Evolutionary conservation across 2,797 vertebrate genomes (phyloP).

Genomic region (Centroberyx gerrardi): DNA sequence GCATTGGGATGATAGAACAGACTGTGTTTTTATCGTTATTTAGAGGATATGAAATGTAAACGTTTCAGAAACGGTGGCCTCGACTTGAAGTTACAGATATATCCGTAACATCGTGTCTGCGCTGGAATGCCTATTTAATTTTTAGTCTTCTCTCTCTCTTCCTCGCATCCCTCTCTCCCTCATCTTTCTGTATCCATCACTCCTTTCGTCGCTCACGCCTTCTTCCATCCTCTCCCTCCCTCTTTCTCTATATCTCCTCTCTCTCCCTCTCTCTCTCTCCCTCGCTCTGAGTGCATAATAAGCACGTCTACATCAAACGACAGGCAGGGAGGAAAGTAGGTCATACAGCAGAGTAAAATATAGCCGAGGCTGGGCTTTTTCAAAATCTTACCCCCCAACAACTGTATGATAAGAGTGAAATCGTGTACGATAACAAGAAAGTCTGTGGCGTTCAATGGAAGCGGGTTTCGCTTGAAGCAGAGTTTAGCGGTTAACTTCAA

Average conservation of each 20-base stretch:
- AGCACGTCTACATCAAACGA: slow-evolving; percentile 55
- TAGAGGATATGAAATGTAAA: not conserved
- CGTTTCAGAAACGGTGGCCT: slow-evolving; percentile 16
- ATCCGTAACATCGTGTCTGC: slow-evolving; percentile 6
- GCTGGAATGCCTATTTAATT: slow-evolving; percentile 24
- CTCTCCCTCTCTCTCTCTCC: slow-evolving; percentile 1
- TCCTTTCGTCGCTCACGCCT: slow-evolving; percentile 3
- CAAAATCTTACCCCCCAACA: slow-evolving; percentile 38
- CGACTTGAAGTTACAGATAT: slow-evolving; percentile 23
- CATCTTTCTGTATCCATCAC: slow-evolving; percentile 1
- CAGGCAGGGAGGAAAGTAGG: slow-evolving; percentile 22
- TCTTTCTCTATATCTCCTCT: not conserved
- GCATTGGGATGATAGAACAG: slow-evolving; percentile 3
- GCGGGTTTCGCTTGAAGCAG: slow-evolving; percentile 1
- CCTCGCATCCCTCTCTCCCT: slow-evolving; percentile 5
- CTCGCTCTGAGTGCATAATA: slow-evolving; percentile 40
- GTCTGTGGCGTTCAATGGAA: slow-evolving; percentile 2
- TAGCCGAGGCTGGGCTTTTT: slow-evolving; percentile 21
- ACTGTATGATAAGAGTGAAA: slow-evolving; percentile 33
- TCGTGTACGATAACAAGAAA: slow-evolving; percentile 4
- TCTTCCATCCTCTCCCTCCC: not conserved
- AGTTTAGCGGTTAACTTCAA: slow-evolving; percentile 16
- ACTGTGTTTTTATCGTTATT: slow-evolving; percentile 15
- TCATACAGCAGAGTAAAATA: slow-evolving; percentile 44
- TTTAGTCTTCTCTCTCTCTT: slow-evolving; percentile 15